Evolutionary conservation across 2,113 vertebrate genomes (phyloP).

Genomic region (Chamaea fasciata): DNA sequence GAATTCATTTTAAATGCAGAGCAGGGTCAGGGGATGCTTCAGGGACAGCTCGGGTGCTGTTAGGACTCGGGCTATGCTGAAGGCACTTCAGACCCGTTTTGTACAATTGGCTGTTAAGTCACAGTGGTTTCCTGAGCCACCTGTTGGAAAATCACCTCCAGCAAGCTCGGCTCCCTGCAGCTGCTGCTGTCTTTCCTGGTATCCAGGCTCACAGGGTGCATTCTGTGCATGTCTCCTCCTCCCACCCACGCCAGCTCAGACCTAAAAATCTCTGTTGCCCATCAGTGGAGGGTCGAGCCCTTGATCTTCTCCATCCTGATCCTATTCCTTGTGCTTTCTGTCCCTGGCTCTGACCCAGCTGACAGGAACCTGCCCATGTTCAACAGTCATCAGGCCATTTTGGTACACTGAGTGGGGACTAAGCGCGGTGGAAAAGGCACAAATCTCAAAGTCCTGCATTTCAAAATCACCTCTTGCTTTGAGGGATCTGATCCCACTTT

Average conservation of each 20-base stretch:
- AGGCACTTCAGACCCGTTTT: neutral
- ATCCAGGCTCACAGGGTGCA: neutral
- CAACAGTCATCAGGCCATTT: accelerated
- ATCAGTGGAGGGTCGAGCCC: neutral
- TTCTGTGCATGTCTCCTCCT: neutral
- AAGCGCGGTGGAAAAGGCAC: accelerated
- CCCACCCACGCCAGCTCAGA: accelerated
- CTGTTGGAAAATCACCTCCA: neutral
- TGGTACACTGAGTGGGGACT: neutral
- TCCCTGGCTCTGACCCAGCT: neutral
- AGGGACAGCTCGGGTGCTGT: neutral
- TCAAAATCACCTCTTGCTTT: neutral
- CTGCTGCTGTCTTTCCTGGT: neutral
- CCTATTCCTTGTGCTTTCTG: neutral
- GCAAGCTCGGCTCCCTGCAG: neutral
- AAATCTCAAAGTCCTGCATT: neutral
- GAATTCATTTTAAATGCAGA: slow-evolving; percentile 56
- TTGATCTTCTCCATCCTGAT: neutral
- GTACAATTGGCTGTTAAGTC: neutral
- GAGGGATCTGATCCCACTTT: neutral
- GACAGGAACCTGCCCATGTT: neutral
- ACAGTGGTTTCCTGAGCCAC: neutral
- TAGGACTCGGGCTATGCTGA: neutral
- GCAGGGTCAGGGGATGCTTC: slow-evolving; percentile 2
- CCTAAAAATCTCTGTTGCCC: neutral